Percentiles rank a stretch among this genome's conserved stretches.
Evolutionary conservation across 1,140 invertebrate genomes (phyloP).

Genomic region (Acarapis woodi): DNA sequence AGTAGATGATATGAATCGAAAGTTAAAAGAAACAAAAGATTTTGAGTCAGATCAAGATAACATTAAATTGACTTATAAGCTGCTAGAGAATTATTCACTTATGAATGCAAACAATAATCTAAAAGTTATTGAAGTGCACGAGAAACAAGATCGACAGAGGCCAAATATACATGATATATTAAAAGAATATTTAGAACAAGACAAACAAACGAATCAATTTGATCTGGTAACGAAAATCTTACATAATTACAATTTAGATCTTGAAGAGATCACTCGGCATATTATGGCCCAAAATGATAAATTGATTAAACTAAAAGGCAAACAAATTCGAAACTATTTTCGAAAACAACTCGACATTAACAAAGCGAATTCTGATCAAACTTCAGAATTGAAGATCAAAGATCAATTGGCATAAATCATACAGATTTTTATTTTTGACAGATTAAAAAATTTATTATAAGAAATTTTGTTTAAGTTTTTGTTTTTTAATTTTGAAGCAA

Average conservation of each 20-base stretch:
- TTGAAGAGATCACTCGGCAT: background rate
- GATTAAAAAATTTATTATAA: too few species aligned
- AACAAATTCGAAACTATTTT: conserved; percentile 7
- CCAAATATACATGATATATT: too few species aligned
- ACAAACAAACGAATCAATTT: background rate
- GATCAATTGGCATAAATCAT: too few species aligned
- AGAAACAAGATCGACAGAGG: background rate
- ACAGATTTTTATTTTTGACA: too few species aligned
- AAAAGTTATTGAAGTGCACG: background rate
- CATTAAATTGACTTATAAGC: background rate
- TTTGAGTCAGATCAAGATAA: background rate
- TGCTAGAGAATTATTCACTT: background rate
- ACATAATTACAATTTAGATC: background rate
- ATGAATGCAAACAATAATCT: background rate
- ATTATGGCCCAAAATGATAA: conserved; percentile 8
- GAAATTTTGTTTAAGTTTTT: too few species aligned
- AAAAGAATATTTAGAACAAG: too few species aligned
- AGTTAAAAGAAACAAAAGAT: background rate
- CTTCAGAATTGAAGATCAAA: too few species aligned
- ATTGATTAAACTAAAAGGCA: conserved; percentile 4
- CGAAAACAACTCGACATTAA: conserved; percentile 8
- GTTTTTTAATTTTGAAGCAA: too few species aligned
- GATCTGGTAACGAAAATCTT: background rate
- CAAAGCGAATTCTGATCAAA: too few species aligned
- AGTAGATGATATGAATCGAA: too few species aligned